Evolutionary conservation across 2,888 invertebrate genomes (phyloP).

Genomic region (Anorthoa munda): DNA sequence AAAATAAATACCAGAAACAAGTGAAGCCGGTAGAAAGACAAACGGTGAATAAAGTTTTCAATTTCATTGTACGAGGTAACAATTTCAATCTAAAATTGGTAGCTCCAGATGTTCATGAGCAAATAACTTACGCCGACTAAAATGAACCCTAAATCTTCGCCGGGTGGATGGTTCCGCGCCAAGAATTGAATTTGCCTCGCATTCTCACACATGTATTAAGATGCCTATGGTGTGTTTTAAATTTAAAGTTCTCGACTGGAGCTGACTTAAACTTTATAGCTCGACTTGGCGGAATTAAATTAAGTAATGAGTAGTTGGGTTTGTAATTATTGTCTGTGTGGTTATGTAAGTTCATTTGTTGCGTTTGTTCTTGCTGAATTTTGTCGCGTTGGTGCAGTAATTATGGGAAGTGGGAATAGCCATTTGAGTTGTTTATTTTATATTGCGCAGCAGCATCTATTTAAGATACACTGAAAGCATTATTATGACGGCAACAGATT

Average conservation of each 20-base stretch:
- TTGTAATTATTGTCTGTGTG: constrained; percentile 47
- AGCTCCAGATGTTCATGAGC: constrained; percentile 87
- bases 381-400: background rate
- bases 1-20: constrained; percentile 54
- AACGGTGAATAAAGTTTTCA: constrained; percentile 75
- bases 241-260: constrained; percentile 57
- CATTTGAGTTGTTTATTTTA: background rate
- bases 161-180: constrained; percentile 82
- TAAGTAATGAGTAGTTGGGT: constrained; percentile 58
- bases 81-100: constrained; percentile 84
- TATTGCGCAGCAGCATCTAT: background rate
- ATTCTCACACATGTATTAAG: constrained; percentile 71
- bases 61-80: constrained; percentile 79
- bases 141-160: constrained; percentile 88
- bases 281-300: constrained; percentile 56
- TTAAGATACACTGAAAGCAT: background rate
- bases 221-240: constrained; percentile 68
- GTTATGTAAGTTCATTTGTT: constrained; percentile 31
- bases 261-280: constrained; percentile 58
- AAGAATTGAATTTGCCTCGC: constrained; percentile 87
- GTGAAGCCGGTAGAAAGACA: constrained; percentile 53
- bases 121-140: constrained; percentile 86
- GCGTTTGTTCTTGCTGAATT: constrained; percentile 10
- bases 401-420: background rate
- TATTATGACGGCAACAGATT: background rate